Conservation (phyloP, 2,888 invertebrate species). For the Euzophera pinguis region DNA sequence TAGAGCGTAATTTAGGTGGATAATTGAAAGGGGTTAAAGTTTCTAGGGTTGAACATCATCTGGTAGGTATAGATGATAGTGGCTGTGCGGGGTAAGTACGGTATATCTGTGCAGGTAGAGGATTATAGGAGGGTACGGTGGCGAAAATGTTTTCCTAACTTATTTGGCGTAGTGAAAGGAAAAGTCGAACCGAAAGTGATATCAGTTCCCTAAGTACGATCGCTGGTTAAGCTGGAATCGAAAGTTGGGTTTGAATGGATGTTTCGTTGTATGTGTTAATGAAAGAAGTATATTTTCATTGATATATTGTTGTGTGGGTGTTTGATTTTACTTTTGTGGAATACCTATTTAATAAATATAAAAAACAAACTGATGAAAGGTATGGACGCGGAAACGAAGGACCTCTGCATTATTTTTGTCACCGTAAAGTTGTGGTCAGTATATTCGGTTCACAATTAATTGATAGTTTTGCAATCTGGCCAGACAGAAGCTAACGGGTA, state of each 20-base stretch:
- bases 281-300: neutral
- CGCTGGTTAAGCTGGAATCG: slow-evolving; percentile 9
- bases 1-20: slow-evolving; percentile 25
- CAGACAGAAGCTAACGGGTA: too few species aligned
- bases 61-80: slow-evolving; percentile 76
- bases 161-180: slow-evolving; percentile 70
- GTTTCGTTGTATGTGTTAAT: slow-evolving; percentile 1
- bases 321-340: too few species aligned
- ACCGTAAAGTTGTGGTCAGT: too few species aligned
- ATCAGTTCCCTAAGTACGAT: slow-evolving; percentile 36
- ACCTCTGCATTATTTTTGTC: too few species aligned
- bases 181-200: slow-evolving; percentile 71
- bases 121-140: slow-evolving; percentile 69
- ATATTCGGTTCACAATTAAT: too few species aligned
- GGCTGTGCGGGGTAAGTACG: slow-evolving; percentile 71
- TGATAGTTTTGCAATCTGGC: too few species aligned
- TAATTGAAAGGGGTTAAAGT: slow-evolving; percentile 18
- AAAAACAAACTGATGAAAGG: too few species aligned
- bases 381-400: too few species aligned
- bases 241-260: slow-evolving; percentile 1
- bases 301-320: too few species aligned
- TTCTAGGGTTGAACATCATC: slow-evolving; percentile 20
- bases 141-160: slow-evolving; percentile 77
- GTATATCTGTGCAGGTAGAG: slow-evolving; percentile 77
- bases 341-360: too few species aligned